Evolutionary conservation across 2,797 vertebrate genomes (phyloP), one percentile per base, ranked within the genome.

Genomic region (Bradypodion ventrale): DNA sequence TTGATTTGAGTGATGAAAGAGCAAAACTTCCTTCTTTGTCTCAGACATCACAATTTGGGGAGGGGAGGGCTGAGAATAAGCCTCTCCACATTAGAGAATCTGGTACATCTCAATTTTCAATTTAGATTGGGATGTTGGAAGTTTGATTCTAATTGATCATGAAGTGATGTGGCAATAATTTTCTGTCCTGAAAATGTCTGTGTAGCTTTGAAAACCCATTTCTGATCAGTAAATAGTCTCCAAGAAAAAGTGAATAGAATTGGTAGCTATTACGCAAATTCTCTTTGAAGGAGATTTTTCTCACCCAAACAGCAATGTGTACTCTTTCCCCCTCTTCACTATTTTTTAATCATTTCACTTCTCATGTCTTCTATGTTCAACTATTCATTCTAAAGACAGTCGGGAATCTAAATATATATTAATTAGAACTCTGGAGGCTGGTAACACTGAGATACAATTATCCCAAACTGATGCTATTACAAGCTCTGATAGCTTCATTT

Each of bases 381-480:
- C 91, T 85, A 66, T 93, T 95, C 92, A 90, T 94, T 94, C 94
- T 94, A 96, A 96, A 96, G 95, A 96, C 94, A 96, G 94, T 89
- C 90, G 95, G 92, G 89, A 93, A 96, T 94, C 95, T 95, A 96
- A 97, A 96, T 95, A 95, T 96, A 96, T 96, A 96, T 96, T 97
- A 97, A 96, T 96, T 97, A 96, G 95, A 96, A 96, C 95, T 96
- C 95, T 96, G 95, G 95, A 95, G 95, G 93, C 94, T 96, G 94
- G 96, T 94, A 95, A 95, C 94, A 92, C 95, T 92, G 94, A 95
- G 94, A 95, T 95, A 96, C 95, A 97, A 96, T 96, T 96, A 96
- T 95, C 94, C 95, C 95, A 95, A 96, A 96, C 93, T 95, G 95
- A 95, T 96, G 95, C 95, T 95, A 95, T 95, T 96, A 95, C 92